These are phyloP conservation scores for Cathartes aura DNA, from an alignment of 2,113 vertebrate species.

Conservation along the genomic window DNA sequence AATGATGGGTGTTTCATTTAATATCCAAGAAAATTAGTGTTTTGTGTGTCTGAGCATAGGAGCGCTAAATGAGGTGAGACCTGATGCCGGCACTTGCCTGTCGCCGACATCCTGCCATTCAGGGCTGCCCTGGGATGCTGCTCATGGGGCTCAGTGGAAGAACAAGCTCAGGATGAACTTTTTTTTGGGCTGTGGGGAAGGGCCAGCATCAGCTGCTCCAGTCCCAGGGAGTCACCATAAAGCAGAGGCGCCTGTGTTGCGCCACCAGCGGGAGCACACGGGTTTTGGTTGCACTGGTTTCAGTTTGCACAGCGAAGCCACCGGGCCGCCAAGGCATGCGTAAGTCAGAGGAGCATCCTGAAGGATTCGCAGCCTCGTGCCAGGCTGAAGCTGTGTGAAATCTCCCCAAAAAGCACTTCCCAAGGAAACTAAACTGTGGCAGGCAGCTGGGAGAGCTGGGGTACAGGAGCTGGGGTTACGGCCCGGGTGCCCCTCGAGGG, in stretches of 20 bases:
- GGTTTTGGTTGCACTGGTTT: rapidly evolving
- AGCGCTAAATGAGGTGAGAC: not conserved
- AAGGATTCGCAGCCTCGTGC: rapidly evolving
- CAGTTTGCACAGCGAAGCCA: not conserved
- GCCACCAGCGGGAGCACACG: rapidly evolving
- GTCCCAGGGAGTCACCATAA: not conserved
- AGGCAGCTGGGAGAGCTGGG: not conserved
- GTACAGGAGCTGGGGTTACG: no score
- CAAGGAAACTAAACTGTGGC: not conserved
- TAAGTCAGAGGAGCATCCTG: not conserved
- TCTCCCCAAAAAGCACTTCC: not conserved
- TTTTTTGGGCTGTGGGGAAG: not conserved
- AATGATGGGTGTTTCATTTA: not conserved
- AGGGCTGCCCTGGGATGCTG: not conserved
- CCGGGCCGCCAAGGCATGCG: rapidly evolving
- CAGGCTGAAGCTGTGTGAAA: not conserved
- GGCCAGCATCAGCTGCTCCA: rapidly evolving
- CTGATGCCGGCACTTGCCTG: not conserved
- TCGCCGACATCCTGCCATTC: rapidly evolving
- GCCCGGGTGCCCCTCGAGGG: not conserved
- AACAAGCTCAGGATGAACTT: not conserved
- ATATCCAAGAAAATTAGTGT: not conserved
- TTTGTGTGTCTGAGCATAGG: not conserved
- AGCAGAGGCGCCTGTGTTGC: rapidly evolving
- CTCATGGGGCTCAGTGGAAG: rapidly evolving